Conservation (phyloP, 2,797 vertebrate species). For the Linurgus olivaceus region DNA sequence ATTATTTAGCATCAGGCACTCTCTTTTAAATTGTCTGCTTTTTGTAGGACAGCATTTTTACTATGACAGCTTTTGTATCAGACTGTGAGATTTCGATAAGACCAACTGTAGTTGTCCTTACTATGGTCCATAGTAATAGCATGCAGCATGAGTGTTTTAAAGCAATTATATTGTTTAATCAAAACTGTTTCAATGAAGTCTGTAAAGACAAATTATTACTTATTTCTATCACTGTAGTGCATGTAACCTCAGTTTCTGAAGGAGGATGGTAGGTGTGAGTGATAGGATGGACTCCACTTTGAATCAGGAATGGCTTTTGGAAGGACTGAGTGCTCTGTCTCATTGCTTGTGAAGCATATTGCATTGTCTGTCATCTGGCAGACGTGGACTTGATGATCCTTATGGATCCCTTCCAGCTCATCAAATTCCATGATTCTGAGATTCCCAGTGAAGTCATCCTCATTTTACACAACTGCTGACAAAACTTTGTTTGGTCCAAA, state of each 20-base stretch:
- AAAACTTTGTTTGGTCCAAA: not conserved
- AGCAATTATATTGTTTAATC: not conserved
- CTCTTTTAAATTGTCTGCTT: not conserved
- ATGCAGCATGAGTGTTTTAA: not conserved
- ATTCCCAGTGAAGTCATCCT: not conserved
- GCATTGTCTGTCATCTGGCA: not conserved
- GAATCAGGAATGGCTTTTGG: not conserved
- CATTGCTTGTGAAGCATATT: not conserved
- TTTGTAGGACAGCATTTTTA: not conserved
- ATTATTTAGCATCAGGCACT: not conserved
- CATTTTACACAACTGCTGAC: not conserved
- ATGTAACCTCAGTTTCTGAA: not conserved
- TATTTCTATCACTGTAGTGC: not conserved
- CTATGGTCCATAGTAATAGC: accelerated
- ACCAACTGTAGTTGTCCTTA: not conserved
- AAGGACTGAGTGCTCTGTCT: not conserved
- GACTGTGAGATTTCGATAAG: not conserved
- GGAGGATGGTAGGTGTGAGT: not conserved
- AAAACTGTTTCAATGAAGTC: not conserved
- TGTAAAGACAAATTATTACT: not conserved
- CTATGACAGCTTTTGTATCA: not conserved
- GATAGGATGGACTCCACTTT: not conserved
- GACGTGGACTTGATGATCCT: too few relatives aligned
- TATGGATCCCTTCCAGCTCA: not conserved
- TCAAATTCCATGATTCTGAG: accelerated